Percentiles rank a stretch among this genome's conserved stretches.
Conservation (phyloP, 2,888 invertebrate genomes). For the Dryomyza anilis region DNA sequence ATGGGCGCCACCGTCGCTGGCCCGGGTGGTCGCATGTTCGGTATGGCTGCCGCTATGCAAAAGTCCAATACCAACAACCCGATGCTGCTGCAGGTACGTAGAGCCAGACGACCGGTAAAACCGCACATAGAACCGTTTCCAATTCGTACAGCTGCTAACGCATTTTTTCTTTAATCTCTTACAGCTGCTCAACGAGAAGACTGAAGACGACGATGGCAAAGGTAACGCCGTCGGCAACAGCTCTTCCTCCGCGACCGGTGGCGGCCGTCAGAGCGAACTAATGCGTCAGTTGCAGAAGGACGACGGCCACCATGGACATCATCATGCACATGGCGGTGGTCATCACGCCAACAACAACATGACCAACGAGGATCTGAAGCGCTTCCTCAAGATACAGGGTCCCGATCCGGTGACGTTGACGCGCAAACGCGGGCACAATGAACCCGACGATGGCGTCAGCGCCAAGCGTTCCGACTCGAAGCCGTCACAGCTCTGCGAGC, state of each 20-base stretch:
- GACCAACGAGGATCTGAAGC: slow-evolving; percentile 60
- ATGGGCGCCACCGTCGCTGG: slow-evolving; percentile 42
- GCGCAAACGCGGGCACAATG: slow-evolving; percentile 70
- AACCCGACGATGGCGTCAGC: slow-evolving; percentile 64
- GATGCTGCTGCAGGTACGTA: slow-evolving; percentile 70
- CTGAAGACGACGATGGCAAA: slow-evolving; percentile 75
- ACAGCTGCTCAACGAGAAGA: slow-evolving; percentile 81
- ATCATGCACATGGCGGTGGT: slow-evolving; percentile 46
- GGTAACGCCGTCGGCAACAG: slow-evolving; percentile 55
- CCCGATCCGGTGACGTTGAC: slow-evolving; percentile 59
- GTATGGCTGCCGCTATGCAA: slow-evolving; percentile 39
- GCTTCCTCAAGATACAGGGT: slow-evolving; percentile 56
- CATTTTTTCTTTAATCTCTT: slow-evolving; percentile 36
- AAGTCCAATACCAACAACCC: slow-evolving; percentile 64
- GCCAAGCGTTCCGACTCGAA: slow-evolving; percentile 59
- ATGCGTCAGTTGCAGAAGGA: slow-evolving; percentile 64
- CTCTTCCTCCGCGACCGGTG: slow-evolving; percentile 36
- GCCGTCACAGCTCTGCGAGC: slow-evolving; percentile 76
- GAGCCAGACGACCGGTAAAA: not conserved
- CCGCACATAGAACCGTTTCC: not conserved
- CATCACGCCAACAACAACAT: slow-evolving; percentile 51
- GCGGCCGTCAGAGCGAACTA: slow-evolving; percentile 63
- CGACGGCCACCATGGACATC: slow-evolving; percentile 50
- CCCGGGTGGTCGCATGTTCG: slow-evolving; percentile 36
- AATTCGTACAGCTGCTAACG: not conserved